A percentile compares a stretch with the other conserved stretches of the same genome.
Evolutionary conservation across 2,113 vertebrate species (phyloP).

Genomic region (Alouatta palliata): DNA sequence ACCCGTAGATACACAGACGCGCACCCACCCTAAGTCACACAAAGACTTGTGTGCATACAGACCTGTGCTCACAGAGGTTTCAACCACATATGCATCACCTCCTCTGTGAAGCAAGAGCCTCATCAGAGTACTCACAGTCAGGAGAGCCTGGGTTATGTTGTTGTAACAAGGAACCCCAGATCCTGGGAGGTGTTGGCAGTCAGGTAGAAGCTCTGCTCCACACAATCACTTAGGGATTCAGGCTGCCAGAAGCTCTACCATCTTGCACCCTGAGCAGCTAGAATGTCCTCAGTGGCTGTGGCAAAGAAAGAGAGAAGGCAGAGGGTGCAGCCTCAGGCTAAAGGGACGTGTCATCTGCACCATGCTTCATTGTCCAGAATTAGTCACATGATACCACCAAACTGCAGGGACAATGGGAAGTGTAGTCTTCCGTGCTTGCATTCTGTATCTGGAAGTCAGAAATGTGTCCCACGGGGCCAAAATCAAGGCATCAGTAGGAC

Average conservation of each 20-base stretch:
- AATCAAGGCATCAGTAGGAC: not conserved
- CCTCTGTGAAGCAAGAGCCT: not conserved
- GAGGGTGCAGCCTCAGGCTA: not conserved
- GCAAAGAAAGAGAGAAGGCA: not conserved
- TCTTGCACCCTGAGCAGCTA: not conserved
- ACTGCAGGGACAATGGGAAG: not conserved
- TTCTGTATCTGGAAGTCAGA: not conserved
- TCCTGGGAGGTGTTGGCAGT: not conserved
- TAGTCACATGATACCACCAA: not conserved
- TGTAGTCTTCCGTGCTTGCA: not conserved
- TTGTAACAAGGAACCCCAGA: not conserved
- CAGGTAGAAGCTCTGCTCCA: not conserved
- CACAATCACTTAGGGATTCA: not conserved
- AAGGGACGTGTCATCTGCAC: not conserved
- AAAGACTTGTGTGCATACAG: rapidly evolving
- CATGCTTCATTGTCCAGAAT: not conserved
- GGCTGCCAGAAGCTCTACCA: not conserved
- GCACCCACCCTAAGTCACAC: no score
- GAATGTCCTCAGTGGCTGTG: not conserved
- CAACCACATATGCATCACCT: not conserved
- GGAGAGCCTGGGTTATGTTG: not conserved
- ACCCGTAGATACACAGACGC: not conserved
- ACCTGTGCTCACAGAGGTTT: not conserved
- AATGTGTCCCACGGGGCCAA: not conserved
- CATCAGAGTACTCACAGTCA: rapidly evolving